phyloP scores from a whole-genome alignment of 2,797 vertebrate genomes.

The Streptopelia turtur region DNA sequence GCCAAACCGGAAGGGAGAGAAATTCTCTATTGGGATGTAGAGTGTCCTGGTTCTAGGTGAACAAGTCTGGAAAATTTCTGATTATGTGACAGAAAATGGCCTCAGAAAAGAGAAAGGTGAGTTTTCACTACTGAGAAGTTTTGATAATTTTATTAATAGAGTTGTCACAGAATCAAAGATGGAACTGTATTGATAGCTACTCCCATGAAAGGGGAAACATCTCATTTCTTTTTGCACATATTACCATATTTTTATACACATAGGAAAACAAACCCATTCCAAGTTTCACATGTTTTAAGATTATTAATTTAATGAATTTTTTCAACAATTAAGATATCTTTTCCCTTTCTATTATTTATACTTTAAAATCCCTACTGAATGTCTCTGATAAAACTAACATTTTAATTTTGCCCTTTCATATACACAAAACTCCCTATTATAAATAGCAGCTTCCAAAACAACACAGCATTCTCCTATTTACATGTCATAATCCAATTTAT shows the following conservation, averaged over 20 bases:
- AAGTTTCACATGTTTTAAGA: background rate
- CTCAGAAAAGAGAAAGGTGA: background rate
- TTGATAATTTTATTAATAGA: background rate
- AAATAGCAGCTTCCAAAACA: constrained; percentile 7
- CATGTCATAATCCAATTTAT: background rate
- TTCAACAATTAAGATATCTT: background rate
- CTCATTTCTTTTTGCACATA: constrained; percentile 17
- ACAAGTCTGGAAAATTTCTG: background rate
- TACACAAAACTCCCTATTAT: background rate
- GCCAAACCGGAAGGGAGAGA: constrained; percentile 26
- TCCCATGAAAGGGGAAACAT: background rate
- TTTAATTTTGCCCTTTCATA: constrained; percentile 5
- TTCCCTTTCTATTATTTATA: background rate
- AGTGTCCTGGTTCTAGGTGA: background rate
- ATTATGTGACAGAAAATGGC: background rate
- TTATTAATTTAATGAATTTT: background rate
- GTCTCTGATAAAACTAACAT: background rate
- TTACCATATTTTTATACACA: background rate
- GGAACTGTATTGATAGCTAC: background rate
- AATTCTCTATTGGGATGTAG: background rate
- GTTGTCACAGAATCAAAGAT: background rate
- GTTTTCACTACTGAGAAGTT: background rate
- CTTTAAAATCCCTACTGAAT: background rate
- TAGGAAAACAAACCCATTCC: background rate
- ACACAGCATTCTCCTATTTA: constrained; percentile 20